Conservation (phyloP, 2,888 invertebrate species). For the Thyatira batis region DNA sequence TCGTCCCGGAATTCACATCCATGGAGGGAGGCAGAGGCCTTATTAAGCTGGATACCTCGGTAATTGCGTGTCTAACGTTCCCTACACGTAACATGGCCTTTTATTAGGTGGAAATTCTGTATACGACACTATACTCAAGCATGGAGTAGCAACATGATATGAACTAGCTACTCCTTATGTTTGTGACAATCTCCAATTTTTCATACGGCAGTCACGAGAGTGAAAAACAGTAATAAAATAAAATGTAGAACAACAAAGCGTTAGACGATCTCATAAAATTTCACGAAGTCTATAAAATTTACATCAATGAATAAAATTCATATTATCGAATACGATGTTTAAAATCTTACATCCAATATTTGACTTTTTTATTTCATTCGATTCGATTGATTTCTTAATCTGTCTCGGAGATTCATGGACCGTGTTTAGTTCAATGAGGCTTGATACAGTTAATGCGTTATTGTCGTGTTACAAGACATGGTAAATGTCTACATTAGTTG, state of each 20-base stretch:
- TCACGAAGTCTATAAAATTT: slow-evolving; percentile 42
- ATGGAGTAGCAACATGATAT: slow-evolving; percentile 55
- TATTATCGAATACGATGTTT: slow-evolving; percentile 30
- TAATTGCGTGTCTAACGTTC: slow-evolving; percentile 80
- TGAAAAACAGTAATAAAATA: slow-evolving; percentile 6
- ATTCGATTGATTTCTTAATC: slow-evolving; percentile 61
- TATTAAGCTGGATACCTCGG: slow-evolving; percentile 57
- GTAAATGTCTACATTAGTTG: slow-evolving; percentile 73
- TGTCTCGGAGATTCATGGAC: slow-evolving; percentile 59
- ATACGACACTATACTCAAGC: slow-evolving; percentile 66
- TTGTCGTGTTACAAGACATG: slow-evolving; percentile 70
- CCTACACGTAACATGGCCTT: slow-evolving; percentile 78
- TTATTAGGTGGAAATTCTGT: slow-evolving; percentile 82
- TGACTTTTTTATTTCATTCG: slow-evolving; percentile 46
- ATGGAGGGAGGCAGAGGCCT: slow-evolving; percentile 56
- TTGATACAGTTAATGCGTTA: slow-evolving; percentile 73
- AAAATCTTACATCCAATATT: slow-evolving; percentile 33
- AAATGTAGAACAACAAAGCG: slow-evolving; percentile 23
- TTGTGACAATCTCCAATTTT: slow-evolving; percentile 29
- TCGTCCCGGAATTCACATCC: slow-evolving; percentile 42
- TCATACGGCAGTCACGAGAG: slow-evolving; percentile 8
- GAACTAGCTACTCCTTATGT: slow-evolving; percentile 39
- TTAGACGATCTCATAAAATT: slow-evolving; percentile 34
- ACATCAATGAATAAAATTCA: slow-evolving; percentile 51
- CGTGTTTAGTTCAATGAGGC: slow-evolving; percentile 75